Evolutionary conservation across 2,797 vertebrate genomes (phyloP).

Genomic region (Cryptoprocta ferox): DNA sequence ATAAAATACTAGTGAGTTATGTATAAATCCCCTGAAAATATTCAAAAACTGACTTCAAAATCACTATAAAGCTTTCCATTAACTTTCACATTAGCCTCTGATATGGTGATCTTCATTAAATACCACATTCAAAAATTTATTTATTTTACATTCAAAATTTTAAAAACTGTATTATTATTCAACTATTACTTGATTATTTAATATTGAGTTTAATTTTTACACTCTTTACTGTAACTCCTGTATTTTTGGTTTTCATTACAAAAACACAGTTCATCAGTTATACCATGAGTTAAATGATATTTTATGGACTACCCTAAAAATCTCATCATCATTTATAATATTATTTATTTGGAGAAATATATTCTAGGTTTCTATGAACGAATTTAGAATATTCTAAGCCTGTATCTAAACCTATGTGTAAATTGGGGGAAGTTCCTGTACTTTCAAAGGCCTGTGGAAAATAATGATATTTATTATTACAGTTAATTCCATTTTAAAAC

Average conservation of each 20-base stretch:
- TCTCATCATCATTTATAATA: neutral
- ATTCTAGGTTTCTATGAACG: neutral
- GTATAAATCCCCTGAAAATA: neutral
- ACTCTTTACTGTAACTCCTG: neutral
- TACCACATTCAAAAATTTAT: neutral
- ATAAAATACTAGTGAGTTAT: neutral
- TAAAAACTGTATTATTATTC: neutral
- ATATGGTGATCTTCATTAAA: conserved; percentile 1
- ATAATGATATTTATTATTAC: neutral
- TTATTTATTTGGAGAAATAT: conserved; percentile 18
- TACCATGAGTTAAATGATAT: neutral
- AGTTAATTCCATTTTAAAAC: conserved; percentile 30
- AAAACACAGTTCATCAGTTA: neutral
- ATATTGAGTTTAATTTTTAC: neutral
- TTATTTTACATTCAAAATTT: neutral
- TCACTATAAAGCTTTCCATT: neutral
- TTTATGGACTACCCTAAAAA: conserved; percentile 22
- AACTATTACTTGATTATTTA: neutral
- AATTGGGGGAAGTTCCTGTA: neutral
- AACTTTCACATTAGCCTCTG: neutral
- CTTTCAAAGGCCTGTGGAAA: neutral
- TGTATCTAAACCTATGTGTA: neutral
- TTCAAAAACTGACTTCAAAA: neutral
- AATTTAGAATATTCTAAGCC: neutral
- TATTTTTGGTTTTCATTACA: neutral